These are phyloP conservation scores for Drosophila meridiana DNA, from an alignment of 2,888 invertebrate species.

Conservation along the genomic window DNA sequence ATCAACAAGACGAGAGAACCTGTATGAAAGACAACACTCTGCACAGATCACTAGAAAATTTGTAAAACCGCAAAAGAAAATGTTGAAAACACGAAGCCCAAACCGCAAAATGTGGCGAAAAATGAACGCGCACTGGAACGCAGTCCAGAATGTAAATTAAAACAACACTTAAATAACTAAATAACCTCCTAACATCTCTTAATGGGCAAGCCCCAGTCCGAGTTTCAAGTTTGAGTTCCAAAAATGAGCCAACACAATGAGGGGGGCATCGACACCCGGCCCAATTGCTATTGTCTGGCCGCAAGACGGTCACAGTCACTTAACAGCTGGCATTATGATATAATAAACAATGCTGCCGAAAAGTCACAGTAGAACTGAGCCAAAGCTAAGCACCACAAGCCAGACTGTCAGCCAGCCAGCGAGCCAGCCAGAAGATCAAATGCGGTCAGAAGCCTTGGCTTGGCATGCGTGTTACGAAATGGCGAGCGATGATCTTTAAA, in stretches of 20 bases:
- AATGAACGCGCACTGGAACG: constrained; percentile 24
- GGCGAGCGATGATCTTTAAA: constrained; percentile 48
- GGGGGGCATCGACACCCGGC: constrained; percentile 62
- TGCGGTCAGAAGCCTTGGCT: constrained; percentile 42
- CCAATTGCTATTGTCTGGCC: constrained; percentile 43
- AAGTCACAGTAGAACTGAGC: constrained; percentile 23
- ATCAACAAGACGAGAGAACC: constrained; percentile 65
- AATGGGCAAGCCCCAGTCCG: constrained; percentile 47
- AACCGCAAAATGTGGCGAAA: constrained; percentile 67
- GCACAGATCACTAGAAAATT: constrained; percentile 71
- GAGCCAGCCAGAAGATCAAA: constrained; percentile 37
- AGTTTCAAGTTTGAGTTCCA: constrained; percentile 42
- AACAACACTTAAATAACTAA: constrained; percentile 62
- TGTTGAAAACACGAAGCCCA: constrained; percentile 68
- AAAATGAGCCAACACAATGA: constrained; percentile 43
- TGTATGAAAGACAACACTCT: constrained; percentile 69
- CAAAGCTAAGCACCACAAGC: constrained; percentile 16
- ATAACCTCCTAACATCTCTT: constrained; percentile 63
- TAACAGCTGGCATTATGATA: constrained; percentile 71
- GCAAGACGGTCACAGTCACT: constrained; percentile 71
- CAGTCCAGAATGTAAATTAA: constrained; percentile 70
- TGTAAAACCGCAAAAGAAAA: constrained; percentile 75
- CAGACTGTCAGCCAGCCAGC: background rate
- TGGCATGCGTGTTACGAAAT: constrained; percentile 43
- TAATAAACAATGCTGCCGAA: constrained; percentile 63